Base-by-base conservation (phyloP, 92 coral and sea anemone species). In the Porites rus region DNA sequence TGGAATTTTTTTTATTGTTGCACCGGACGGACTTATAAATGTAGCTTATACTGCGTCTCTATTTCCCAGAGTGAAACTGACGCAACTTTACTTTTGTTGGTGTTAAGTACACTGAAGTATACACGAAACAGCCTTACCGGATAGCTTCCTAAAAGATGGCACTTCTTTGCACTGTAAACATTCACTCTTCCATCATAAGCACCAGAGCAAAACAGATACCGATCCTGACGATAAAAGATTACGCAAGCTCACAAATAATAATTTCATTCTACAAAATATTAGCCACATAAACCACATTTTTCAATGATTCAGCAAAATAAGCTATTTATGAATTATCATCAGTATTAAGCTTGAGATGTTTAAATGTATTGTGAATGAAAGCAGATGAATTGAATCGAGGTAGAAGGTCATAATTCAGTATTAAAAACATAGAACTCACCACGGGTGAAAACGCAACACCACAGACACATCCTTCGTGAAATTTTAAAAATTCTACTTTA, bases 111-210 rank as follows among this genome's bases (percentile, higher is more conserved):
- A 38, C 46, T 38, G 46, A 38, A 38, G 46, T 14, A 38, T 6
- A 8, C n/a, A 8, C 75, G 13, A 31, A 1, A n/a, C 51, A 18
- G 18, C n/a, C 61, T 77, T 69, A 93, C 98, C 66, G 95, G 96
- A 86, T 95, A 91, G 73, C 93, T 95, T 18, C 98, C 94, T 65
- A 95, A 89, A 69, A 95, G 91, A 63, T 88, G 93, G 8, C 96
- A 93, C 66, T 93, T 93, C 87, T 93, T 95, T 62, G 98, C 98
- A 80, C 94, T 95, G 86, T 93, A 95, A 22, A 95, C 38, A 61
- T 95, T 95, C 20, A 95, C 95, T 70, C 93, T 95, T 0, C 98
- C 98, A 91, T 95, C 98, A 88, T 93, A 95, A 10, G 94, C 98
- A 70, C 98, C 98, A 4, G 98, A 95, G 79, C 98, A 95, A 84